Percentiles rank a stretch among this genome's conserved stretches.
phyloP scores from a whole-genome alignment of 1,140 invertebrate genomes.

The Nephila pilipes region DNA sequence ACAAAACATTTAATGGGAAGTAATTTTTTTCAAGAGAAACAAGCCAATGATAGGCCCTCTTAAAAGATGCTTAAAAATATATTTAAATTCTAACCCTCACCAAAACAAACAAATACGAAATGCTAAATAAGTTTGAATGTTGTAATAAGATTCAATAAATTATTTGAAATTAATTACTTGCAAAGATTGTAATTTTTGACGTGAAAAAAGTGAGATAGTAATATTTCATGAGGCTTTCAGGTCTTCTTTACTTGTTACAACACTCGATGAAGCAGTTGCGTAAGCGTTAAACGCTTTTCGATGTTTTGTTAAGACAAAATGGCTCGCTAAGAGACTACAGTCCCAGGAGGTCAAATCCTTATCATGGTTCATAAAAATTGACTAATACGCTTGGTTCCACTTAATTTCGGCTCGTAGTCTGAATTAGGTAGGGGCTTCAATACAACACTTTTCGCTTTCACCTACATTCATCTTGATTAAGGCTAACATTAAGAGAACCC shows the following conservation, averaged over 20 bases:
- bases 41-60: no score
- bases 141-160: no score
- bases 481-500: not conserved
- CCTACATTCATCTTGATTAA: constrained; percentile 42
- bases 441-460: constrained; percentile 42
- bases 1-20: no score
- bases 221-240: no score
- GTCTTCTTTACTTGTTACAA: not conserved
- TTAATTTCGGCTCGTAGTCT: constrained; percentile 13
- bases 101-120: no score
- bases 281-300: not conserved
- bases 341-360: not conserved
- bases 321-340: not conserved
- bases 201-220: no score
- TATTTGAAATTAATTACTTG: no score
- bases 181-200: no score
- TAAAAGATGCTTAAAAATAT: no score
- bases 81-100: no score
- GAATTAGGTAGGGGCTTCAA: not conserved
- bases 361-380: constrained; percentile 38
- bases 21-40: no score
- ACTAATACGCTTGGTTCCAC: not conserved
- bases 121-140: no score
- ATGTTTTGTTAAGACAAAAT: not conserved
- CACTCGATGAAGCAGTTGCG: not conserved